Evolutionary conservation across 2,797 vertebrate genomes (phyloP), one percentile per base, ranked within the genome.

Genomic region (Staurois parvus): DNA sequence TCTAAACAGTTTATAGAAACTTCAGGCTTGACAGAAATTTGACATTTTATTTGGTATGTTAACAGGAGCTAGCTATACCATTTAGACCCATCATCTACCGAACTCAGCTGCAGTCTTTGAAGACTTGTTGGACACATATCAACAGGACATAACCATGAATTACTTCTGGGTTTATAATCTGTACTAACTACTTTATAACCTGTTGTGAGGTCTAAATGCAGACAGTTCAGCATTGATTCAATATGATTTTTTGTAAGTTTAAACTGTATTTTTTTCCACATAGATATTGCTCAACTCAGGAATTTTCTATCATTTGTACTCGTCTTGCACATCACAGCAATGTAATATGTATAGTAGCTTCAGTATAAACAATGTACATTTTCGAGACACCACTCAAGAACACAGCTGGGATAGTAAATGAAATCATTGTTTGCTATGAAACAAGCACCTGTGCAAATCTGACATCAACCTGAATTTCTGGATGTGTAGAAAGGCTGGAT

Each of bases 21-120:
- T 87, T 88, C 90, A 92, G 90, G 90, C 92, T 88, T 94, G 93
- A 94, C 87, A 83, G 90, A 90, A 78, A 88, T 81, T 89, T 94
- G 94, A 94, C 93, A 85, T 93, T 94, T 94, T 94, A 93, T 94
- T 95, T 95, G 94, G 89, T 95, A 92, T 94, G 94, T 94, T 94
- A 93, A 93, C 90, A 89, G 89, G 88, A 87, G 84, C 90, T 93
- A 92, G 89, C 91, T 92, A 88, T 76, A 76, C 90, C 90, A 91
- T 70, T 66, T 90, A 88, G 92, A 90, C 86, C 88, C 85, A 82
- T 85, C 3, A 82, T 76, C 73, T 77, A 82, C 34, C 59, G 28
- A 70, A 72, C 24, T 15, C 29, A 2, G 69, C 10, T 30, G 37
- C 42, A 81, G 72, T 81, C 72, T 42, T 72, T 59, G 45, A 81